Percentiles rank a stretch among this genome's conserved stretches.
phyloP scores from a whole-genome alignment of 2,113 vertebrate genomes.

The Megaleporinus macrocephalus region DNA sequence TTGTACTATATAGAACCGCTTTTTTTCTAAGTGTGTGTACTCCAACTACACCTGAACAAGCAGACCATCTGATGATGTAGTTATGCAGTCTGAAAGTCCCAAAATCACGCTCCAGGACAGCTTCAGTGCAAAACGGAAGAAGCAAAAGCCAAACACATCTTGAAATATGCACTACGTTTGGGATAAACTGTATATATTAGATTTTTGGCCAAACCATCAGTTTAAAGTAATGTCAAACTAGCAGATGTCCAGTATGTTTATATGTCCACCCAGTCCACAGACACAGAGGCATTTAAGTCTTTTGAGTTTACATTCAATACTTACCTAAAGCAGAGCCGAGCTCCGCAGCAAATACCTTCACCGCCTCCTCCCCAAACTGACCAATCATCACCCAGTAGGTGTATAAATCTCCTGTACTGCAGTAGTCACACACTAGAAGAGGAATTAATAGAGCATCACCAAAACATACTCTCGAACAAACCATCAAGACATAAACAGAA shows the following conservation, averaged over 20 bases:
- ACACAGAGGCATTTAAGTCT: not conserved
- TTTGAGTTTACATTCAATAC: slow-evolving; percentile 55
- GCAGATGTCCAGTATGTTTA: not conserved
- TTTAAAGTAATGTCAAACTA: too few relatives aligned
- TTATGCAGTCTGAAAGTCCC: too few relatives aligned
- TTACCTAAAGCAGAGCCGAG: slow-evolving; percentile 90
- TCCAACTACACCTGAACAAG: too few relatives aligned
- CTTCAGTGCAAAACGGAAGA: too few relatives aligned
- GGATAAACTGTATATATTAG: too few relatives aligned
- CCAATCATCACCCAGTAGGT: slow-evolving; percentile 89
- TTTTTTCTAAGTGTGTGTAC: too few relatives aligned
- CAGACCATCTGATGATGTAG: too few relatives aligned
- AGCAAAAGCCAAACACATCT: too few relatives aligned
- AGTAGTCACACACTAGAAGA: slow-evolving; percentile 91
- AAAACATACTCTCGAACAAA: not conserved
- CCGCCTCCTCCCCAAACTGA: slow-evolving; percentile 80
- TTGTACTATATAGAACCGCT: too few relatives aligned
- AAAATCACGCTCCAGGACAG: too few relatives aligned
- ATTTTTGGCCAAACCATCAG: too few relatives aligned
- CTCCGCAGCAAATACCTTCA: slow-evolving; percentile 91
- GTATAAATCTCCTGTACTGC: slow-evolving; percentile 89
- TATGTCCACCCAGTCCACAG: not conserved
- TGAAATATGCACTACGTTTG: too few relatives aligned
- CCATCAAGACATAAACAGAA: not conserved
- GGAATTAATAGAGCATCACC: slow-evolving; percentile 18